Evolutionary conservation across 2,888 invertebrate species (phyloP), one percentile per base, ranked within the genome.

Genomic region (Galeopsomyia nigrocyanea): DNA sequence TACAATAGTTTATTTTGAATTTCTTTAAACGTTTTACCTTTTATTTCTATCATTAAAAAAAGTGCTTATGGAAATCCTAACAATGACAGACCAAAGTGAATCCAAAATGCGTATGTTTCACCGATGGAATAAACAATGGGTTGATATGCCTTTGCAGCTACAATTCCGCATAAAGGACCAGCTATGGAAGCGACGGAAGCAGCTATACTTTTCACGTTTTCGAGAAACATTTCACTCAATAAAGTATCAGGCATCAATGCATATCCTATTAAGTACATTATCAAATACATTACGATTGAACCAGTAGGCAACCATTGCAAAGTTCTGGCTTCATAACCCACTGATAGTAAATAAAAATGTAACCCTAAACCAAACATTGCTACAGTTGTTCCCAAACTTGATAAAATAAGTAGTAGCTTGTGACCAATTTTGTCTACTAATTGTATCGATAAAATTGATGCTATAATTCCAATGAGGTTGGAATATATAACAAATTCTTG

Each of bases 1-100:
- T n/a, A n/a, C n/a, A n/a, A n/a, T n/a, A 84, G 56, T 65, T 80
- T 76, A 10, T 78, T 75, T 64, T 85, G 84, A 50, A 85, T 84
- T 51, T 83, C 80, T 47, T 81, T 81, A 21, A 85, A 75, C 0
- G 82, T 76, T 68, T 83, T 80, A 2, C 83, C 82, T 65, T 84
- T 85, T 0, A 85, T 85, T 69, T 85, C 85, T 0, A 83, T 84
- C 14, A 85, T 16, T 6, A 73, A 13, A n/a, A 62, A 63, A 16
- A 73, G 19, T 0, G 55, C 57, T 6, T 1, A 60, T 10, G 68
- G 60, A 2, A 39, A 16, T 3, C 31, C 2, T 2, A 68, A 3
- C 13, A 21, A 16, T 1, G 55, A 26, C 1, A 64, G n/a, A 9
- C 7, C 16, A 53, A 68, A 62, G 7, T 63, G 47, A 16, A 68